phyloP scores from a whole-genome alignment of 2,113 vertebrate species.

The Rhinolophus ferrumequinum region DNA sequence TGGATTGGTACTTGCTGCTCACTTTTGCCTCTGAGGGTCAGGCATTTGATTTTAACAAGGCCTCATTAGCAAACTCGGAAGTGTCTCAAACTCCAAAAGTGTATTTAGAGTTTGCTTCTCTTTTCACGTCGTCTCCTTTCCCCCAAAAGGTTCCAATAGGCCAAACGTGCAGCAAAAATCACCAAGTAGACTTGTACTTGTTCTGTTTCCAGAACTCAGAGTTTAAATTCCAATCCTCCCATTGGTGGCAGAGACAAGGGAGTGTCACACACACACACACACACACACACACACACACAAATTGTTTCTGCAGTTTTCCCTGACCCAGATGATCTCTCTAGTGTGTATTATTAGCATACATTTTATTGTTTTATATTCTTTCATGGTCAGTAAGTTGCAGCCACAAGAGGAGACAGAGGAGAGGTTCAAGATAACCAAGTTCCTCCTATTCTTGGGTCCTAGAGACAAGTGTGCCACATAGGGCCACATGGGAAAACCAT shows the following conservation, averaged over 20 bases:
- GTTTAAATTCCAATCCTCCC: not conserved
- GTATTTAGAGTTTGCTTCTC: not conserved
- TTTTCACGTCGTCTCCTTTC: not conserved
- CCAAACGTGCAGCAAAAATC: not conserved
- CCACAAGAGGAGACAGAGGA: not conserved
- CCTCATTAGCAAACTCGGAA: not conserved
- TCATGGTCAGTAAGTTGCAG: not conserved
- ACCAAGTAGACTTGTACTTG: not conserved
- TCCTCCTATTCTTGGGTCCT: not conserved
- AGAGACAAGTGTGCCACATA: not conserved
- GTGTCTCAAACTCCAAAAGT: not conserved
- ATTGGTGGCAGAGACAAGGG: not conserved
- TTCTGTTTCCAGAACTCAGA: not conserved
- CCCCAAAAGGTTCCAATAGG: no score
- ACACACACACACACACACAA: not conserved
- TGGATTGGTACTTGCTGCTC: not conserved
- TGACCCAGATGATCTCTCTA: not conserved
- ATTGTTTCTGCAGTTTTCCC: not conserved
- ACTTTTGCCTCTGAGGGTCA: not conserved
- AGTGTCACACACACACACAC: no score
- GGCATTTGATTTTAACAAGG: not conserved
- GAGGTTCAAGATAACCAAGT: not conserved
- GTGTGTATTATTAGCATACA: not conserved
- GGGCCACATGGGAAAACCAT: not conserved
- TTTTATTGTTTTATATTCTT: not conserved